Evolutionary conservation across 2,888 invertebrate species (phyloP), one percentile per base, ranked within the genome.

Genomic region (Agrotis exclamationis): DNA sequence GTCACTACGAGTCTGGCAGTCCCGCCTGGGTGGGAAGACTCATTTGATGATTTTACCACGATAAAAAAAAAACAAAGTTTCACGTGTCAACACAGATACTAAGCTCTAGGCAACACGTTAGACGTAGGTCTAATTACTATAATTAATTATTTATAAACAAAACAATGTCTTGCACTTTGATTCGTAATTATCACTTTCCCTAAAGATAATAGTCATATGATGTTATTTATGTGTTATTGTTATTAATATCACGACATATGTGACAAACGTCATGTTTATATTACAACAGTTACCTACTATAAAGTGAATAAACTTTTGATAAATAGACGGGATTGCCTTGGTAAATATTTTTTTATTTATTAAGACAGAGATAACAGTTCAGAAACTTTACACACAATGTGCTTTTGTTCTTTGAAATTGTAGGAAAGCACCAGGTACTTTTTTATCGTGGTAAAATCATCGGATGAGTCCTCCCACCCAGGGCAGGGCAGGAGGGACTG

Each of bases 171-270:
- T 63, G 79, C 58, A 68, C 62, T 81, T 81, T 76, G 73, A 60
- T 74, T 39, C 45, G 20, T 73, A 54, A 57, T 68, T 66, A 74
- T 66, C 58, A 77, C 76, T 85, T 83, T 83, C 83, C 51, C 70
- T 59, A 14, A 50, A 67, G 85, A 83, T 85, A 85, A 66, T 1
- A 63, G 65, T 76, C 80, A 72, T 70, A 74, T 84, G 83, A 84
- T 76, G 65, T 76, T 79, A 58, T 75, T 78, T 58, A 75, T 78
- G 53, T 71, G 68, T 82, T 82, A 53, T 82, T 79, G 68, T 71
- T 64, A 59, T 74, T 59, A 73, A 20, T 70, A 59, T 45, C 18
- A 13, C 18, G 20, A 53, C 53, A 47, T 24, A 56, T 59, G 59
- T 50, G 69, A 56, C 18, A 3, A 16, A n/a, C 51, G 62, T 72